A percentile compares a stretch with the other conserved stretches of the same genome.
These are phyloP conservation scores for Apogon talboti DNA, from an alignment of 2,797 vertebrate genomes.

Conservation along the genomic window DNA sequence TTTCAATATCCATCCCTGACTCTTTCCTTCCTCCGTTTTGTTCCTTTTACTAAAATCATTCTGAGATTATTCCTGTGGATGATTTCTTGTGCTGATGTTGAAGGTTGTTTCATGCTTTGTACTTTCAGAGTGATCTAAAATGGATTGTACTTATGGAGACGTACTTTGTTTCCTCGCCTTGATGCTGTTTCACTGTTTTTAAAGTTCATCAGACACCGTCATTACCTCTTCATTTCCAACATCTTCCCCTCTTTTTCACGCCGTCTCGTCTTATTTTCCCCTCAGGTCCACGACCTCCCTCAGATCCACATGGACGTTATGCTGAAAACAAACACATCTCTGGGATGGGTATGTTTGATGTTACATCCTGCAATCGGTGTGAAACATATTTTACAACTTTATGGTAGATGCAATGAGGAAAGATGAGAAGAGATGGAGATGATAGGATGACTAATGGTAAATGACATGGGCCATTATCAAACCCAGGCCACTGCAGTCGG, in stretches of 20 bases:
- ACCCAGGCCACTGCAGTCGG: no score
- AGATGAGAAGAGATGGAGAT: no score
- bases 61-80: background rate
- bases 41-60: constrained; percentile 15
- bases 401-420: no score
- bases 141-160: background rate
- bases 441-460: no score
- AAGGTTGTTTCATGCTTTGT: constrained; percentile 11
- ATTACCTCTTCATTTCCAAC: background rate
- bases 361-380: no score
- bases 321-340: constrained; percentile 77
- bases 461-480: no score
- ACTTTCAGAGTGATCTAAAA: constrained; percentile 26
- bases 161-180: no score
- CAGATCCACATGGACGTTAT: constrained; percentile 88
- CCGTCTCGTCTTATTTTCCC: background rate
- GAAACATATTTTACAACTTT: no score
- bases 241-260: background rate
- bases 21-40: constrained; percentile 2
- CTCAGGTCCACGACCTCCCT: constrained; percentile 85
- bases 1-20: constrained; percentile 6
- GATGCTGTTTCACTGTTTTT: no score
- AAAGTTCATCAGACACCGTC: background rate
- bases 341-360: constrained; percentile 64
- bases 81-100: constrained; percentile 9